Evolutionary conservation across 1,140 invertebrate genomes (phyloP).

Genomic region (Ceratina calcarata): DNA sequence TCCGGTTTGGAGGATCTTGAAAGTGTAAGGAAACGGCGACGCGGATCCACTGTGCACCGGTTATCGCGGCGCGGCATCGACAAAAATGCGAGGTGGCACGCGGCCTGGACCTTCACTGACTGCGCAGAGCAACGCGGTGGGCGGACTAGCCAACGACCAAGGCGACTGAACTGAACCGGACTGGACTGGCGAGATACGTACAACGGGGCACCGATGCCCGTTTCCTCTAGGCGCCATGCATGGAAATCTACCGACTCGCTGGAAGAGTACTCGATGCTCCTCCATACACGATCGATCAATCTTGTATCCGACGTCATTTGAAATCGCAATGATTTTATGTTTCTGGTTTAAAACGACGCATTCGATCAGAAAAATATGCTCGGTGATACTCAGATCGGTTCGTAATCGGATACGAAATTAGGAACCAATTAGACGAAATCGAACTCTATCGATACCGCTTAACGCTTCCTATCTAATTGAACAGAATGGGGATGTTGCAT

Average conservation of each 20-base stretch:
- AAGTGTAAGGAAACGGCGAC: slow-evolving; percentile 66
- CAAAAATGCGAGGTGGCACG: slow-evolving; percentile 74
- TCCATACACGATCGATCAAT: not conserved
- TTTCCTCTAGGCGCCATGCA: slow-evolving; percentile 59
- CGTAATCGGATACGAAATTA: no score
- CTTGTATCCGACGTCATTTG: no score
- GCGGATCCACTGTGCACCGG: slow-evolving; percentile 37
- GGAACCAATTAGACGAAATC: slow-evolving; percentile 1
- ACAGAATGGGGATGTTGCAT: not conserved
- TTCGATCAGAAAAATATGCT: no score
- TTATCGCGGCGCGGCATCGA: slow-evolving; percentile 64
- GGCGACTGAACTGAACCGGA: slow-evolving; percentile 57
- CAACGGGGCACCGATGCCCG: slow-evolving; percentile 27
- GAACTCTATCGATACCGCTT: not conserved
- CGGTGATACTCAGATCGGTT: not conserved
- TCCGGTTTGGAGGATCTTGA: slow-evolving; percentile 62
- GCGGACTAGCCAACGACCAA: slow-evolving; percentile 67
- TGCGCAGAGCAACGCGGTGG: slow-evolving; percentile 60
- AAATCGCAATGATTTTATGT: no score
- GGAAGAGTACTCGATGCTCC: no score
- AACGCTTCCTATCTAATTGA: not conserved
- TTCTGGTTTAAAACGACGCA: no score
- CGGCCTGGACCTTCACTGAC: slow-evolving; percentile 68
- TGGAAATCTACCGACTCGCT: not conserved
- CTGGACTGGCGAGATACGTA: slow-evolving; percentile 47